Base-by-base conservation (phyloP, 1,140 invertebrate species). In the Apis dorsata region DNA sequence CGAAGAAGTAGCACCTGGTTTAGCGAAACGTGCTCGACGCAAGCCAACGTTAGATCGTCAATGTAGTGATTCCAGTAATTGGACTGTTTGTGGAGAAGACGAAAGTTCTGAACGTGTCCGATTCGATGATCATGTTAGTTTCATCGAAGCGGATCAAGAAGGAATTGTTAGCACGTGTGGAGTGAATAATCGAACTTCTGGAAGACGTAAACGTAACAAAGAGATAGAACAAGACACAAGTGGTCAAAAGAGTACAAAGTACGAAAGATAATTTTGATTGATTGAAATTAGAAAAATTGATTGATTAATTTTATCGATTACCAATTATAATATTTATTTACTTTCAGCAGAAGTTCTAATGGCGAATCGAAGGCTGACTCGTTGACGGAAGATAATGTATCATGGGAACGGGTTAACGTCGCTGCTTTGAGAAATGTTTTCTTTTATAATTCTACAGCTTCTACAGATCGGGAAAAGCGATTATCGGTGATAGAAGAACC, bases 71-170 rank as follows among this genome's bases (percentile, higher is more conserved):
- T 93, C 92, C 0, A 92, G 90, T 70, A 94, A 90, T 78, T 93
- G 93, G 90, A 91, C 90, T 11, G 91, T 89, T 19, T 93, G 92
- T 21, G 93, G 91, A 9, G 96, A 96, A 82, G 96, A 96, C 81
- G 95, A 94, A 72, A 94, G 93, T 11, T 96, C 95, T 0, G 95
- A 95, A 87, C 90, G 95, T 0, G 94, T 95, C 7, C 92, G 95
- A 57, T 95, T 95, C 83, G 95, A 95, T 82, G 95, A 95, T 87
- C 95, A 95, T 71, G 93, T 95, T 28, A 94, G 93, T 74, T 93
- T 94, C 59, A 92, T 94, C n/a, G 93, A 93, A 55, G 88, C 92
- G 0, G 92, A 93, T 70, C 88, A 92, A 62, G 93, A 93, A 78
- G 75, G 78, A 1, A 71, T 83, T 55, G 74, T 86, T 34, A 84